These are phyloP conservation scores for Amia ocellicauda DNA, from an alignment of 2,113 vertebrate genomes.

Conservation along the genomic window DNA sequence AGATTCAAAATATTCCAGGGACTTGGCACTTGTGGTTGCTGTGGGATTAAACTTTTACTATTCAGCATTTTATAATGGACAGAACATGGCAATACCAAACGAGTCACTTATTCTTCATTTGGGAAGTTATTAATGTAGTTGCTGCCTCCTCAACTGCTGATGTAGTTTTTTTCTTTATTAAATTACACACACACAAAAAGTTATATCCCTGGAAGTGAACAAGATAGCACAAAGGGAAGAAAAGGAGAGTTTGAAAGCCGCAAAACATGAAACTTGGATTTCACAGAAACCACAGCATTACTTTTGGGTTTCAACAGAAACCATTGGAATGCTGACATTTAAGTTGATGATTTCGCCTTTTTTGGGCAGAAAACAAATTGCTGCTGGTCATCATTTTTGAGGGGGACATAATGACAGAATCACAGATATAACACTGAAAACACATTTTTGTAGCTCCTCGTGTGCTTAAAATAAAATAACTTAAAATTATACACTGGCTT, in stretches of 20 bases:
- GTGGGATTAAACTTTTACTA: conserved; percentile 37
- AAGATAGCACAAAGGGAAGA: too few relatives aligned
- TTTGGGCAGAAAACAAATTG: too few relatives aligned
- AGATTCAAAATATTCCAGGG: neutral
- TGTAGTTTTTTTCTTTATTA: too few relatives aligned
- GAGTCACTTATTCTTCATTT: conserved; percentile 29
- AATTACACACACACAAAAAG: too few relatives aligned
- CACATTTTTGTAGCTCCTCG: too few relatives aligned
- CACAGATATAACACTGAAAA: too few relatives aligned
- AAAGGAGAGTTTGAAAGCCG: neutral
- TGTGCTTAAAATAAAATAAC: too few relatives aligned
- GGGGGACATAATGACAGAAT: too few relatives aligned
- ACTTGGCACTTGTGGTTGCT: conserved; percentile 24
- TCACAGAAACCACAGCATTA: conserved; percentile 25
- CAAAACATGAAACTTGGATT: neutral
- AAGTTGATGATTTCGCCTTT: conserved; percentile 23
- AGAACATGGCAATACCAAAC: conserved; percentile 37
- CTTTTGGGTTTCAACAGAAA: conserved; percentile 26
- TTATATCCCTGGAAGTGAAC: too few relatives aligned
- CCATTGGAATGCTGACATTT: conserved; percentile 8
- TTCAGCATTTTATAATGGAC: conserved; percentile 45
- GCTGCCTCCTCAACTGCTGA: conserved; percentile 14
- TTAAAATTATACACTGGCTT: too few relatives aligned
- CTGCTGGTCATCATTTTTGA: too few relatives aligned
- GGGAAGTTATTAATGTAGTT: conserved; percentile 42